Conservation (phyloP, 2,888 invertebrate species). For the Himalopsyche kuldschensis region DNA sequence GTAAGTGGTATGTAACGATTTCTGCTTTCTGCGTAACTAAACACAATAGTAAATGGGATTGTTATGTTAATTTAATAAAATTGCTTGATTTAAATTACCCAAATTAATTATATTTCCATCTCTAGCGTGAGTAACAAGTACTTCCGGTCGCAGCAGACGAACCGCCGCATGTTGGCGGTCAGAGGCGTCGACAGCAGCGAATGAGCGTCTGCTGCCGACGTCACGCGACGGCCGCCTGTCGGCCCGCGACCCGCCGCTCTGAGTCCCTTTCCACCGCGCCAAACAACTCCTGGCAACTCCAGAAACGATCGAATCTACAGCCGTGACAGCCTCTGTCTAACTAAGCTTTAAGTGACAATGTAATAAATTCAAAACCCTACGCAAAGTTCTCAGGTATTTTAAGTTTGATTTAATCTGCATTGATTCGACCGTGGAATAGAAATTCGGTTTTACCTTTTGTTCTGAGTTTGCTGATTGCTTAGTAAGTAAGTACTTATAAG, state of each 20-base stretch:
- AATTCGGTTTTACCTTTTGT: neutral
- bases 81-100: too few species aligned
- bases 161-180: neutral
- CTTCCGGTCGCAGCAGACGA: neutral
- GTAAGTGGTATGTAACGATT: too few species aligned
- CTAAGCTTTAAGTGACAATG: neutral
- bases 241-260: neutral
- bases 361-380: neutral
- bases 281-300: neutral
- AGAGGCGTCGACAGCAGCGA: neutral
- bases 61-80: too few species aligned
- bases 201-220: neutral
- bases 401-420: neutral
- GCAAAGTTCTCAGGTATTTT: neutral
- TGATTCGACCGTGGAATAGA: neutral
- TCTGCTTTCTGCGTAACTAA: too few species aligned
- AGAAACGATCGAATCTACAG: neutral
- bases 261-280: neutral
- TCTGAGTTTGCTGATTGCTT: neutral
- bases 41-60: too few species aligned
- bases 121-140: neutral
- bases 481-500: neutral
- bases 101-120: neutral
- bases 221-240: neutral
- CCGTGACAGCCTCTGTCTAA: neutral